A percentile compares a stretch with the other conserved stretches of the same genome.
These are phyloP conservation scores for Paguma larvata DNA, from an alignment of 2,797 vertebrate genomes.

Conservation along the genomic window DNA sequence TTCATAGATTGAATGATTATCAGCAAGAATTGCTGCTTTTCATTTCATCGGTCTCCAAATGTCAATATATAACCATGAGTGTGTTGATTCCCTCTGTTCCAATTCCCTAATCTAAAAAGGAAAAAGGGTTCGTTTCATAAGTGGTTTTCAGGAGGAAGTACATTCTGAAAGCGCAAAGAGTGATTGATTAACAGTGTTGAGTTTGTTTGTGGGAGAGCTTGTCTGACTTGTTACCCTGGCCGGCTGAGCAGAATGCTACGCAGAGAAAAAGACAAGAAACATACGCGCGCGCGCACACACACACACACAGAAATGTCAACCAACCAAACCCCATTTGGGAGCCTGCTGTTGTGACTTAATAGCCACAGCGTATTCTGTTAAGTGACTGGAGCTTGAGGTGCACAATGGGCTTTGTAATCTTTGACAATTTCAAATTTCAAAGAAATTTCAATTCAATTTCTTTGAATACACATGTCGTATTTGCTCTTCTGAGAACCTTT, in stretches of 20 bases:
- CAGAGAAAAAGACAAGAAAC: neutral
- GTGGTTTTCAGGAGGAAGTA: conserved; percentile 61
- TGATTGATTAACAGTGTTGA: conserved; percentile 49
- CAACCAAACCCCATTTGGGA: neutral
- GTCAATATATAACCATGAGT: neutral
- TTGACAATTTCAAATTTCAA: too few species aligned
- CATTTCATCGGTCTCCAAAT: conserved; percentile 8
- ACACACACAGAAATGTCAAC: neutral
- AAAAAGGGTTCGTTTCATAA: conserved; percentile 63
- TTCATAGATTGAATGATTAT: neutral
- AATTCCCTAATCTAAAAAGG: conserved; percentile 25
- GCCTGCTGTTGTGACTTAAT: neutral
- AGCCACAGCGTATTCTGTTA: neutral
- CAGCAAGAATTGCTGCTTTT: neutral
- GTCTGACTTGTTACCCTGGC: conserved; percentile 1
- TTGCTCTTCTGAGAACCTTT: neutral
- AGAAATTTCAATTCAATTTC: too few species aligned
- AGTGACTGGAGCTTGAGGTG: neutral
- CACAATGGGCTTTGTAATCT: neutral
- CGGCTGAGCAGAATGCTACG: neutral
- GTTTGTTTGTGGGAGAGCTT: conserved; percentile 45
- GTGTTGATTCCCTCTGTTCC: neutral
- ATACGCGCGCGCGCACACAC: neutral
- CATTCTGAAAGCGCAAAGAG: conserved; percentile 43
- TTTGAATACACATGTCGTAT: neutral